These are phyloP conservation scores for Aelia acuminata DNA, from an alignment of 2,888 invertebrate genomes.

Conservation along the genomic window DNA sequence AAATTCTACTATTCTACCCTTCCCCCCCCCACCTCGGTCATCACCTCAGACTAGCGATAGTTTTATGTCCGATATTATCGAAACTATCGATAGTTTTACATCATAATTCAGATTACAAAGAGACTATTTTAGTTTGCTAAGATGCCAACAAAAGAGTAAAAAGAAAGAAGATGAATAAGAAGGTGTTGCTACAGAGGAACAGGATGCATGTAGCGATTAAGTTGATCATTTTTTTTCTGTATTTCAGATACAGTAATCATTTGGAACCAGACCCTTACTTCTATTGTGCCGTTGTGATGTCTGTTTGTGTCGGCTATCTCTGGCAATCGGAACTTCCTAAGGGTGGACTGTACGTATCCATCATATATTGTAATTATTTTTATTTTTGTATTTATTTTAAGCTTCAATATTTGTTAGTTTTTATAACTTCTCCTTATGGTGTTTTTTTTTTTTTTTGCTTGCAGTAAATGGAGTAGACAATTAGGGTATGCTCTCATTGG, in stretches of 20 bases:
- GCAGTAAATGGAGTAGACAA: conserved; percentile 72
- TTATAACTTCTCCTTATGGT: neutral
- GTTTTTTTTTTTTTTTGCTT: conserved; percentile 66
- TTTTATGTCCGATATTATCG: too few species aligned
- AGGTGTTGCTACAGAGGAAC: too few species aligned
- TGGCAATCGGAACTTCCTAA: conserved; percentile 80
- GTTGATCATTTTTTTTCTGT: neutral
- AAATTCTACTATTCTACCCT: too few species aligned
- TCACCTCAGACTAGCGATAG: too few species aligned
- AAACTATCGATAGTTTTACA: too few species aligned
- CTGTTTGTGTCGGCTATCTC: conserved; percentile 75
- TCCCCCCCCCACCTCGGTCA: too few species aligned
- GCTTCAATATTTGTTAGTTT: neutral
- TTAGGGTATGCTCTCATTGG: conserved; percentile 72
- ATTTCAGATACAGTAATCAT: conserved; percentile 72
- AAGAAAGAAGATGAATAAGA: too few species aligned
- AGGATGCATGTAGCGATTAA: too few species aligned
- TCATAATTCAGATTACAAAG: too few species aligned
- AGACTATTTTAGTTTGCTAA: too few species aligned
- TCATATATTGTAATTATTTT: neutral
- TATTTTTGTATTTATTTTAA: neutral
- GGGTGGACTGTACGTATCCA: conserved; percentile 74
- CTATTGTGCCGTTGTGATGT: conserved; percentile 74
- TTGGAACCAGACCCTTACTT: conserved; percentile 77
- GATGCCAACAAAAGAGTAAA: too few species aligned